Conservation (phyloP, 1,140 invertebrate genomes). For the Cardiocondyla obscurior region DNA sequence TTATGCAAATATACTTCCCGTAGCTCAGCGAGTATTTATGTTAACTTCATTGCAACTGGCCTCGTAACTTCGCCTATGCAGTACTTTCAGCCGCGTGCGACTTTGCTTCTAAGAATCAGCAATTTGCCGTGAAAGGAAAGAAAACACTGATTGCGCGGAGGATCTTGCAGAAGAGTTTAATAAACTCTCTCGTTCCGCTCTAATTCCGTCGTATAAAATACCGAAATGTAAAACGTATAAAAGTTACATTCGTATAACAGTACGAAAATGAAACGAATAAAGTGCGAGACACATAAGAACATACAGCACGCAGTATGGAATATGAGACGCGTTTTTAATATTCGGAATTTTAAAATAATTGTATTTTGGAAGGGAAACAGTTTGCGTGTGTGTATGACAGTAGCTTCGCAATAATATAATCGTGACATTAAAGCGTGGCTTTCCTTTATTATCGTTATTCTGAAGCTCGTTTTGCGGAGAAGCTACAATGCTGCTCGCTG, state of each 20-base stretch:
- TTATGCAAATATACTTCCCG: constrained; percentile 48
- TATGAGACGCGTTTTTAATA: neutral
- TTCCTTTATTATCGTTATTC: neutral
- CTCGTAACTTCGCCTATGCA: constrained; percentile 39
- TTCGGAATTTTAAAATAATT: neutral
- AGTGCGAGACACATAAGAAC: neutral
- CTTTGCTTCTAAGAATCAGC: constrained; percentile 46
- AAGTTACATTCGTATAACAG: neutral
- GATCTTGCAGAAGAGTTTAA: constrained; percentile 45
- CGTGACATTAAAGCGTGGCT: neutral
- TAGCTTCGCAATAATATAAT: neutral
- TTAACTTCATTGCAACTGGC: constrained; percentile 55
- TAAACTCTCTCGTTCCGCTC: constrained; percentile 15
- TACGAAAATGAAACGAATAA: neutral
- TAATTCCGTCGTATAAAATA: constrained; percentile 20
- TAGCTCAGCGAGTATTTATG: constrained; percentile 49
- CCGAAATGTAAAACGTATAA: neutral
- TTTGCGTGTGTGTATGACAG: too few relatives aligned
- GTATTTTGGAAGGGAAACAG: neutral
- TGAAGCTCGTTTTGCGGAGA: neutral
- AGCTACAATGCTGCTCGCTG: neutral
- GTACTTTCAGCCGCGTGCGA: constrained; percentile 37
- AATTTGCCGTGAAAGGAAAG: constrained; percentile 44
- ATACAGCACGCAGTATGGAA: neutral
- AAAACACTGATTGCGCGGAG: constrained; percentile 46